phyloP scores from a whole-genome alignment of 92 coral and sea anemone genomes.

The Isaurus tuberculatus region DNA sequence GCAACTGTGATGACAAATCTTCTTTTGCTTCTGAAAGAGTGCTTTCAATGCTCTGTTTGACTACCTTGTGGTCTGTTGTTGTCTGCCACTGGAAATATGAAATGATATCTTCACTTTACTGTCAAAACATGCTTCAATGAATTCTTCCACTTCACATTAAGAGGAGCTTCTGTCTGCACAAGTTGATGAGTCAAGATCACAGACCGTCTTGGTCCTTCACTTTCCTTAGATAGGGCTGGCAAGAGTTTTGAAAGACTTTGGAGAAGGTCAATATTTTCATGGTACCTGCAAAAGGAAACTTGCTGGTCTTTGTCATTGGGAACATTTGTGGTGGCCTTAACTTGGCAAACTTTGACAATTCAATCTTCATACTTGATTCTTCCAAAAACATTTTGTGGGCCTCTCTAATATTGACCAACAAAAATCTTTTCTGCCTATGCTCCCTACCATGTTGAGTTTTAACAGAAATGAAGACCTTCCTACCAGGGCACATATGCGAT shows the following conservation, averaged over 20 bases:
- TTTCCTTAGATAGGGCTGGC: not conserved
- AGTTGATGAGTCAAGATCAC: too few species aligned
- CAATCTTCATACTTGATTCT: not conserved
- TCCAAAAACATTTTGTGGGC: not conserved
- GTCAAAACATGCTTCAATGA: too few species aligned
- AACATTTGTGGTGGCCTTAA: not conserved
- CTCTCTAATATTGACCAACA: slow-evolving; percentile 18
- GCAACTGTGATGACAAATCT: too few species aligned
- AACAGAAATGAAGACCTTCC: slow-evolving; percentile 14
- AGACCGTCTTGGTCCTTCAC: not conserved
- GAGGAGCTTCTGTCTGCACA: too few species aligned
- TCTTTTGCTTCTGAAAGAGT: too few species aligned
- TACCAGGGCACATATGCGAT: slow-evolving; percentile 15
- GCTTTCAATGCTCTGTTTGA: too few species aligned
- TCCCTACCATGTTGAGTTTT: slow-evolving; percentile 33
- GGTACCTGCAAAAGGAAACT: not conserved
- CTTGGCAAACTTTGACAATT: not conserved
- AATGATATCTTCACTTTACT: too few species aligned
- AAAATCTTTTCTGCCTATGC: slow-evolving; percentile 19
- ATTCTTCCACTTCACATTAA: too few species aligned
- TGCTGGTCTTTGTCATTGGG: slow-evolving; percentile 11
- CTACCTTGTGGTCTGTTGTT: too few species aligned
- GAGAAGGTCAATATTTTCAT: not conserved
- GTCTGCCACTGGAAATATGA: too few species aligned
- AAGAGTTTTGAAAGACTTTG: not conserved